These are phyloP conservation scores for Gambusia affinis DNA, from an alignment of 2,113 vertebrate species.

Conservation along the genomic window DNA sequence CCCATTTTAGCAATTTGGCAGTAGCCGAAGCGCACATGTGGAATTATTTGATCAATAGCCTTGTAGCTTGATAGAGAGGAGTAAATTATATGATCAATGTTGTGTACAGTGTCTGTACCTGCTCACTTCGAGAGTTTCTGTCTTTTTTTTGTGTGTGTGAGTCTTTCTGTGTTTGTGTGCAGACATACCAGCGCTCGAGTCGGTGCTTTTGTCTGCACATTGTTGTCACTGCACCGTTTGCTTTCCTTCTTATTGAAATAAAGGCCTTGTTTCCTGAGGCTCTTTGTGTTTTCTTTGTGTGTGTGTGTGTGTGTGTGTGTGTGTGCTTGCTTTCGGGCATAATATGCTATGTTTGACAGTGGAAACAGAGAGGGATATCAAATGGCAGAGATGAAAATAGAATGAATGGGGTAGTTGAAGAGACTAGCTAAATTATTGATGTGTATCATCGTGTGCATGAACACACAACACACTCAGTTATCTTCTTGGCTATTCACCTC, in stretches of 20 bases:
- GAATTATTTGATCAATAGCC: slow-evolving; percentile 84
- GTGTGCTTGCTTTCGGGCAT: slow-evolving; percentile 36
- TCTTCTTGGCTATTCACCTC: slow-evolving; percentile 60
- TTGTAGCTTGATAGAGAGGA: slow-evolving; percentile 80
- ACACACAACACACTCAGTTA: slow-evolving; percentile 53
- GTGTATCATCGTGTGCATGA: slow-evolving; percentile 67
- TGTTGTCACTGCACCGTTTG: slow-evolving; percentile 37
- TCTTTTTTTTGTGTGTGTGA: slow-evolving; percentile 30
- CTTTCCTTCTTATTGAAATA: slow-evolving; percentile 34
- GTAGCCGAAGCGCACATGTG: slow-evolving; percentile 72
- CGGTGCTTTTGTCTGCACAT: slow-evolving; percentile 47
- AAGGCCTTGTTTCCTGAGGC: slow-evolving; percentile 52
- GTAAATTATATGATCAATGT: slow-evolving; percentile 86
- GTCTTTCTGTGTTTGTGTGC: slow-evolving; percentile 27
- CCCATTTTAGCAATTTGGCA: slow-evolving; percentile 80
- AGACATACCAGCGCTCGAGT: slow-evolving; percentile 37
- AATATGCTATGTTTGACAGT: slow-evolving; percentile 50
- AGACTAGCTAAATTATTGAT: slow-evolving; percentile 69
- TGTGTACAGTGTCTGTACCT: slow-evolving; percentile 57
- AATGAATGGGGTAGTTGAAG: slow-evolving; percentile 59
- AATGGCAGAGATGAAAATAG: slow-evolving; percentile 75
- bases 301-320: not conserved
- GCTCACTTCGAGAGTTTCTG: slow-evolving; percentile 47
- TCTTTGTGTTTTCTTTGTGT: slow-evolving; percentile 40
- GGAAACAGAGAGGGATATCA: slow-evolving; percentile 69